phyloP scores from a whole-genome alignment of 2,113 vertebrate genomes.

The Podarcis raffonei region DNA sequence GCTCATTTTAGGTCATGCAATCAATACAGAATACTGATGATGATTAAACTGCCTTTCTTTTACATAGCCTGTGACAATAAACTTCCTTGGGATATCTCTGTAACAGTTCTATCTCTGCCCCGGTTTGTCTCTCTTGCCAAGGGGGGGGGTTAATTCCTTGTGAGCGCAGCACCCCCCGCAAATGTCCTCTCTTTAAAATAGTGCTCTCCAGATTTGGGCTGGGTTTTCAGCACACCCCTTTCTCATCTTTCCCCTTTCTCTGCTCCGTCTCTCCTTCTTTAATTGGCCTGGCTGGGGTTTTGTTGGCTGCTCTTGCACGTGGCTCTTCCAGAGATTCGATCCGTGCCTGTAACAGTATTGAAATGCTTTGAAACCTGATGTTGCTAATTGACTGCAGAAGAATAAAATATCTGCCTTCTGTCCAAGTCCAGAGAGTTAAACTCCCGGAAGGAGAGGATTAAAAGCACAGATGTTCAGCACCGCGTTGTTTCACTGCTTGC shows the following conservation, averaged over 20 bases:
- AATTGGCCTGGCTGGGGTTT: not conserved
- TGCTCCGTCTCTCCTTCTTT: not conserved
- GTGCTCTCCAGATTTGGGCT: not conserved
- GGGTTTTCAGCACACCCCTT: not conserved
- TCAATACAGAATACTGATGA: not conserved
- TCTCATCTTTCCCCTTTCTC: not conserved
- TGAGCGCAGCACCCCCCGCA: too few species aligned
- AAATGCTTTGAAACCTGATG: not conserved
- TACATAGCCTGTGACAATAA: not conserved
- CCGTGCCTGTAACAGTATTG: not conserved
- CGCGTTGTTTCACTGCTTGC: not conserved
- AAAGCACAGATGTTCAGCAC: not conserved
- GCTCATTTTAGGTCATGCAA: too few species aligned
- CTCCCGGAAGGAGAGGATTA: not conserved
- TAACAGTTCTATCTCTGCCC: too few species aligned
- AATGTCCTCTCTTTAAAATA: not conserved
- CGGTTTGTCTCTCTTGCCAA: too few species aligned
- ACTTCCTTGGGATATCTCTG: not conserved
- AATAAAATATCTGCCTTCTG: not conserved
- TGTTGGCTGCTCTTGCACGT: not conserved
- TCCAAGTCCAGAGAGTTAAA: not conserved
- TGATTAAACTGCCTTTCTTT: not conserved
- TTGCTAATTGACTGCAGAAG: too few species aligned
- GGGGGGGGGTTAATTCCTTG: not conserved
- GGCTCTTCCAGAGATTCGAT: not conserved